phyloP scores from a whole-genome alignment of 2,797 vertebrate genomes.

The Diplodus puntazzo region DNA sequence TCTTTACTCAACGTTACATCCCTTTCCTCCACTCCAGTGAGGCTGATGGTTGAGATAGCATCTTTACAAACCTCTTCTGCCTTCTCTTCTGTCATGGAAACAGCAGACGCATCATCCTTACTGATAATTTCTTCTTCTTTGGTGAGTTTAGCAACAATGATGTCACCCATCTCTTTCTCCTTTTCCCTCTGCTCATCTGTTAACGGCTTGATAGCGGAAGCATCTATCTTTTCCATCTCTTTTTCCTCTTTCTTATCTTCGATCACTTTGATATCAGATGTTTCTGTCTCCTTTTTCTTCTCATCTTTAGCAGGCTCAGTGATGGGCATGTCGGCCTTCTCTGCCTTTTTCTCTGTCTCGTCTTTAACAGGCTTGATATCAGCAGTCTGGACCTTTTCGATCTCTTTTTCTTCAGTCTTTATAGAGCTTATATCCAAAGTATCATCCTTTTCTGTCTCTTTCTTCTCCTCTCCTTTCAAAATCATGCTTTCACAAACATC shows the following conservation, averaged over 20 bases:
- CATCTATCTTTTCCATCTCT: slow-evolving; percentile 51
- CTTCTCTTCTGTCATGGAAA: slow-evolving; percentile 49
- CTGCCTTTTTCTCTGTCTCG: slow-evolving; percentile 43
- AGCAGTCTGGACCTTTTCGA: slow-evolving; percentile 44
- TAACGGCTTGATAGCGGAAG: slow-evolving; percentile 4
- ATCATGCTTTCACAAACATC: slow-evolving; percentile 32
- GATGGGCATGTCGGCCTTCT: slow-evolving; percentile 28
- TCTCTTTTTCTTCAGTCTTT: slow-evolving; percentile 50
- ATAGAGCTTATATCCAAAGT: slow-evolving; percentile 12
- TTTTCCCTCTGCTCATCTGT: slow-evolving; percentile 47
- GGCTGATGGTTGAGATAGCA: slow-evolving; percentile 20
- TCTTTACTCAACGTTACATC: slow-evolving; percentile 47
- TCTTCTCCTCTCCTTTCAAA: slow-evolving; percentile 61
- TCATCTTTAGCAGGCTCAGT: slow-evolving; percentile 35
- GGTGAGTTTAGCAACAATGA: slow-evolving; percentile 31
- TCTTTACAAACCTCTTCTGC: slow-evolving; percentile 48
- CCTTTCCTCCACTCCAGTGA: slow-evolving; percentile 31
- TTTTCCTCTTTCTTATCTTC: slow-evolving; percentile 54
- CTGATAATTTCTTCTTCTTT: slow-evolving; percentile 50
- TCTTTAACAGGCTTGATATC: slow-evolving; percentile 71
- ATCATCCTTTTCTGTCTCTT: slow-evolving; percentile 57
- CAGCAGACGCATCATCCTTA: slow-evolving; percentile 19
- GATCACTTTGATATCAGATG: slow-evolving; percentile 25
- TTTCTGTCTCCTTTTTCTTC: slow-evolving; percentile 49
- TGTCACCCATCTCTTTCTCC: slow-evolving; percentile 35